Evolutionary conservation across 2,888 invertebrate genomes (phyloP).

Genomic region (Ichneumoninae sp.): DNA sequence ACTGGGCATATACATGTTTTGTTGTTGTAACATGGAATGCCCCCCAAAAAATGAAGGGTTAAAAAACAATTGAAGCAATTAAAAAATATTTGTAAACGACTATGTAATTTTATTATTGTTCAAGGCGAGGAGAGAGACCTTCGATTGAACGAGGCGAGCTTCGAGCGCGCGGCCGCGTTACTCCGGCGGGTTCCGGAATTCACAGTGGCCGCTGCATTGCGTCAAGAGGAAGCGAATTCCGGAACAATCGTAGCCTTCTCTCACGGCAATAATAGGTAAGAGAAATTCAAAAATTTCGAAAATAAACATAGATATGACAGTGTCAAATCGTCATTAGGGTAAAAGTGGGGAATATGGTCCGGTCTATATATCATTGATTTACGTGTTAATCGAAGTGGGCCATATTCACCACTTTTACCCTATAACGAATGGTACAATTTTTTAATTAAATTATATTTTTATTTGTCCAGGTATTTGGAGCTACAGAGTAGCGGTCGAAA

Average conservation of each 20-base stretch:
- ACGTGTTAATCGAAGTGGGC: too few relatives aligned
- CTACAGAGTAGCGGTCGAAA: constrained; percentile 95
- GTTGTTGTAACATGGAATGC: too few relatives aligned
- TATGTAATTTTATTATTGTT: constrained; percentile 38
- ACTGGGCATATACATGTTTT: too few relatives aligned
- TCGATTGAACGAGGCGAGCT: constrained; percentile 89
- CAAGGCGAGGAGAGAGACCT: constrained; percentile 91
- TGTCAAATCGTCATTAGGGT: not conserved
- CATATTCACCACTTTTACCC: too few relatives aligned
- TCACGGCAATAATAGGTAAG: constrained; percentile 91
- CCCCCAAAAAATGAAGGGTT: too few relatives aligned
- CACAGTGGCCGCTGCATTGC: constrained; percentile 91
- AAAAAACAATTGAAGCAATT: too few relatives aligned
- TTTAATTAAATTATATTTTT: constrained; percentile 10
- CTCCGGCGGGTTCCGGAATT: constrained; percentile 91
- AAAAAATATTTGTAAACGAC: not conserved
- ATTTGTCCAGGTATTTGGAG: constrained; percentile 91
- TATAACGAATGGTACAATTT: not conserved
- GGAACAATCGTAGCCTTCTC: constrained; percentile 94
- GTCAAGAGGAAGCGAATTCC: constrained; percentile 92
- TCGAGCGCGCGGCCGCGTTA: constrained; percentile 89
- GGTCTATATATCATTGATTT: too few relatives aligned
- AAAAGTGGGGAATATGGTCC: too few relatives aligned
- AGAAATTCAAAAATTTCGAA: constrained; percentile 17
- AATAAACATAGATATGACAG: not conserved